Percentiles rank a stretch among this genome's conserved stretches.
phyloP scores from a whole-genome alignment of 1,140 invertebrate species.

The Ganaspis sp. region DNA sequence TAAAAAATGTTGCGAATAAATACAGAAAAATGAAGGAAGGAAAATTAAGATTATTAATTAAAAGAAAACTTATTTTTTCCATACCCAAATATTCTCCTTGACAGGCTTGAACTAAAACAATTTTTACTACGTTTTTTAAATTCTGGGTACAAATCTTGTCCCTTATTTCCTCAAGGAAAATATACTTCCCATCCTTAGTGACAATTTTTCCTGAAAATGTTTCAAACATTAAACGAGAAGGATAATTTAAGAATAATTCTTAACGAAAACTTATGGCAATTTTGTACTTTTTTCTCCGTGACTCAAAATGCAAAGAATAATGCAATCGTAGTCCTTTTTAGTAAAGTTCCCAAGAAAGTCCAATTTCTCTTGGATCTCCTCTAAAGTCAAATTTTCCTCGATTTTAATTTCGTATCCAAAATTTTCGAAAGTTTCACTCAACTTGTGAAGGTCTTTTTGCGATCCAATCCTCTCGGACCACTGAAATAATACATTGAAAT shows the following conservation, averaged over 20 bases:
- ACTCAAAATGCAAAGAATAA: constrained; percentile 58
- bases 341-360: constrained; percentile 41
- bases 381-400: background rate
- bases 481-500: constrained; percentile 44
- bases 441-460: background rate
- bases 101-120: constrained; percentile 61
- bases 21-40: too few species aligned
- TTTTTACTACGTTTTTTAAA: constrained; percentile 54
- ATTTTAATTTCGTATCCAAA: background rate
- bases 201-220: constrained; percentile 51
- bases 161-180: constrained; percentile 45
- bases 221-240: too few species aligned
- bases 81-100: constrained; percentile 52
- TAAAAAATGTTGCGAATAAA: too few species aligned
- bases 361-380: constrained; percentile 17
- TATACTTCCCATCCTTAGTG: constrained; percentile 45
- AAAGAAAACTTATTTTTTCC: background rate
- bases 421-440: background rate
- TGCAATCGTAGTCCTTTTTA: constrained; percentile 49
- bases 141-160: constrained; percentile 42
- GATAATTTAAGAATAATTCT: too few species aligned
- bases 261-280: background rate
- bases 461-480: background rate
- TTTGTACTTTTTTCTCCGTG: constrained; percentile 55
- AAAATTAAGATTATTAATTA: background rate